These are phyloP conservation scores for Wiebesia pumilae DNA, from an alignment of 1,140 invertebrate genomes.

Conservation along the genomic window DNA sequence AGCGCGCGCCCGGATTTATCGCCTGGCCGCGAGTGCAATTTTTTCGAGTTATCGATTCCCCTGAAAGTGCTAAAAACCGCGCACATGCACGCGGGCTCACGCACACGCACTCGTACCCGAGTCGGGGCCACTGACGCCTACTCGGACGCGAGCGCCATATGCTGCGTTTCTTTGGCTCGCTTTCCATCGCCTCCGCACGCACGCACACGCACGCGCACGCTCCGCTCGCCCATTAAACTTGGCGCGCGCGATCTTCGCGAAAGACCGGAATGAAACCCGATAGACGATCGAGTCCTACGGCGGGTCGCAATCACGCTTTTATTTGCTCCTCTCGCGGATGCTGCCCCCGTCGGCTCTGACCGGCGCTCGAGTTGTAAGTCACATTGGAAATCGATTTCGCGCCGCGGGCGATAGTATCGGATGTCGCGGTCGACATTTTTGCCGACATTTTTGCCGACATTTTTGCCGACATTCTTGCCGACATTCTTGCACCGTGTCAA, in stretches of 20 bases:
- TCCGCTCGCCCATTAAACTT: neutral
- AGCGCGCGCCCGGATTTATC: neutral
- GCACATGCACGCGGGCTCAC: too few species aligned
- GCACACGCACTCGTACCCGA: too few species aligned
- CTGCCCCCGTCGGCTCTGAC: neutral
- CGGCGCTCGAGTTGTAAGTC: neutral
- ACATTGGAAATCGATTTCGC: conserved; percentile 51
- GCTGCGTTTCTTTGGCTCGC: too few species aligned
- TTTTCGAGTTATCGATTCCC: neutral
- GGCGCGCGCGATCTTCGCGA: neutral
- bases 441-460: too few species aligned
- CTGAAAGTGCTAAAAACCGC: neutral
- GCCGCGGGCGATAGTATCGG: conserved; percentile 44
- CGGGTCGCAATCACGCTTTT: conserved; percentile 26
- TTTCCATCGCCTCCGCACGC: neutral
- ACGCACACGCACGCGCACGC: neutral
- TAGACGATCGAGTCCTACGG: conserved; percentile 48
- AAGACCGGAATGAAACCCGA: conserved; percentile 35
- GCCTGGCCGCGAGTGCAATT: too few species aligned
- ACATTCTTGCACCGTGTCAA: neutral
- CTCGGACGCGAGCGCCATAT: neutral
- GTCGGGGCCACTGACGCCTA: neutral
- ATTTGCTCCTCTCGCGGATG: conserved; percentile 26
- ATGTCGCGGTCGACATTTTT: conserved; percentile 11
- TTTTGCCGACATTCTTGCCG: neutral